Percentiles rank a stretch among this genome's conserved stretches.
These are phyloP conservation scores for Macrotis lagotis DNA, from an alignment of 2,113 vertebrate genomes.

Conservation along the genomic window DNA sequence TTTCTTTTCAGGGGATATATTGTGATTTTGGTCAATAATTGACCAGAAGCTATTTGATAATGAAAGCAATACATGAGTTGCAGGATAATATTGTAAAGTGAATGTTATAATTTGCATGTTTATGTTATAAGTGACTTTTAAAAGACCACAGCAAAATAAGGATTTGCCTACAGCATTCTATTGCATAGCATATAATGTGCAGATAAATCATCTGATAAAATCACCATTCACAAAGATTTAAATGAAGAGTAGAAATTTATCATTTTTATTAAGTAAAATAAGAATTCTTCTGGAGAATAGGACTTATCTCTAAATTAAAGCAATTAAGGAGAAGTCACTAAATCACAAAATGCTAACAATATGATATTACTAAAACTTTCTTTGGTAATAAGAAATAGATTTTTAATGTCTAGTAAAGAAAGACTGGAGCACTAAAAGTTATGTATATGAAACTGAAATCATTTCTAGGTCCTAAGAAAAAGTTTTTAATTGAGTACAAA, in stretches of 20 bases:
- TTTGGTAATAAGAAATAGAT: constrained; percentile 68
- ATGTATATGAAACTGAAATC: constrained; percentile 56
- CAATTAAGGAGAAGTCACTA: constrained; percentile 62
- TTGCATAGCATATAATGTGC: constrained; percentile 51
- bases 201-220: constrained; percentile 65
- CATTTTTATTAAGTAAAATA: constrained; percentile 70
- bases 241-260: constrained; percentile 70
- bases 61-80: constrained; percentile 52
- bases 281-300: constrained; percentile 57
- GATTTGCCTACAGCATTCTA: constrained; percentile 55
- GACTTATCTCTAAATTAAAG: constrained; percentile 67
- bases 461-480: constrained; percentile 52
- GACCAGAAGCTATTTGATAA: constrained; percentile 46
- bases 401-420: constrained; percentile 67
- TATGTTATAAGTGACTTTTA: neutral
- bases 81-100: constrained; percentile 28
- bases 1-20: neutral
- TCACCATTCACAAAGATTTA: constrained; percentile 54
- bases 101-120: neutral
- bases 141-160: constrained; percentile 53
- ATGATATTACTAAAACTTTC: constrained; percentile 70
- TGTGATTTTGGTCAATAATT: constrained; percentile 27
- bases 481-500: neutral
- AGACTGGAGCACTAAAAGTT: constrained; percentile 56
- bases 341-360: constrained; percentile 52